Percentiles rank a stretch among this genome's conserved stretches.
Conservation (phyloP, 2,888 invertebrate species). For the Pristionchus japonicus region DNA sequence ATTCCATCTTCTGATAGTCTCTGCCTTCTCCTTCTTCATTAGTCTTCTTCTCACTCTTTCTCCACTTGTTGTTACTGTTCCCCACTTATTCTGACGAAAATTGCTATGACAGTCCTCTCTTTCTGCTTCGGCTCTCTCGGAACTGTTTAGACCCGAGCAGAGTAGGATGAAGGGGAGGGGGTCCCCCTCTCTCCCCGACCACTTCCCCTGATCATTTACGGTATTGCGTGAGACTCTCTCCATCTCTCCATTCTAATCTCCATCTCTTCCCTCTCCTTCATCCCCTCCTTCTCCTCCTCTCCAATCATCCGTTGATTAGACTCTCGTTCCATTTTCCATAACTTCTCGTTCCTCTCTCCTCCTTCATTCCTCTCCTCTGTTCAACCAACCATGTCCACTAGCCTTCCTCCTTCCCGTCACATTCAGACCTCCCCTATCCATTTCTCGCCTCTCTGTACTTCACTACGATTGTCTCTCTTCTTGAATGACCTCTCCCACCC, state of each 20-base stretch:
- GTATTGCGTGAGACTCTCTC: not conserved
- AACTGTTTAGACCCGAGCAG: not conserved
- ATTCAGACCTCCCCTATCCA: not conserved
- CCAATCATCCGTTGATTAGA: not conserved
- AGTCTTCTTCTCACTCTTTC: not conserved
- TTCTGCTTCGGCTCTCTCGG: not conserved
- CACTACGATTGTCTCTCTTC: not conserved
- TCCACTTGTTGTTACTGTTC: not conserved
- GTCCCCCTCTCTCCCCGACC: not conserved
- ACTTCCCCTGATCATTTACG: slow-evolving; percentile 1
- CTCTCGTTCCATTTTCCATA: not conserved
- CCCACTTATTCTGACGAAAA: slow-evolving; percentile 6
- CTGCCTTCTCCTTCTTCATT: slow-evolving; percentile 8
- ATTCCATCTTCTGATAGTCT: not conserved
- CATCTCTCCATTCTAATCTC: not conserved
- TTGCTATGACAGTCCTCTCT: not conserved
- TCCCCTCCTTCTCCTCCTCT: not conserved
- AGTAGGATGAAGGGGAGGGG: not conserved
- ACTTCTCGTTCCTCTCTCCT: not conserved
- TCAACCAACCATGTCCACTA: not conserved
- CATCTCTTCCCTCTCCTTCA: not conserved
- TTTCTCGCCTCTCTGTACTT: not conserved
- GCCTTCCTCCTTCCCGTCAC: not conserved
- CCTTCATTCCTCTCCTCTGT: not conserved
- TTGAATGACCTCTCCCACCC: not conserved